Evolutionary conservation across 2,797 vertebrate genomes (phyloP), one percentile per base, ranked within the genome.

Genomic region (Octomys mimax): DNA sequence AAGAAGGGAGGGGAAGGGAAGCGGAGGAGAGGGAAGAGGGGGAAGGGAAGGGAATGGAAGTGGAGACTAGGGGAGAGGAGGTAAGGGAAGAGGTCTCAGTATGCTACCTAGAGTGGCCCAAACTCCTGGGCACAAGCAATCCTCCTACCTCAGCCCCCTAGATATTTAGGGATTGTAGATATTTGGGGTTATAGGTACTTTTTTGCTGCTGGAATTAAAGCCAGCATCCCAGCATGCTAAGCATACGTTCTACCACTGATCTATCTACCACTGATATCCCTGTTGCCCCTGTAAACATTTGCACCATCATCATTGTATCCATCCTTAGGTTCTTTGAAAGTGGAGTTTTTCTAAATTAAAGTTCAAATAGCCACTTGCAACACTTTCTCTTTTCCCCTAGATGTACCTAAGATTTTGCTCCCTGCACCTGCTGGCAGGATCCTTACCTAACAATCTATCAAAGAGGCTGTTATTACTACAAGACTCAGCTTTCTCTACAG

Each of bases 261-360:
- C 75, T 8, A 28, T 77, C 13, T 52, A 12, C 75, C 46, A 28
- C 16, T 78, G 42, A 18, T 3, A 31, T 19, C 36, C 11, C 42
- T 9, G 1, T 31, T 4, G 46, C 26, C 26, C 28, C 77, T n/a
- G 49, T 54, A 33, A 79, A 54, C 21, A n/a, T 21, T 14, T n/a
- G 31, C 2, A 39, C 10, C 2, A n/a, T 39, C 26, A 42, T 61
- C 36, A 75, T 1, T 62, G 39, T 59, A 78, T 57, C n/a, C 57
- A n/a, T 87, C 57, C 73, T 9, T 77, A 85, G 6, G 16, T 33
- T 54, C 80, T 84, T 92, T 78, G 33, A 81, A 93, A 97, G 2
- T 42, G 22, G 24, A 39, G 54, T 42, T 88, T 92, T 92, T 86
- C 73, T 93, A 92, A 93, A 77, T 82, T 82, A 64, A 84, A 78